These are phyloP conservation scores for Tachysurus fulvidraco DNA, from an alignment of 2,113 vertebrate genomes.

Conservation along the genomic window DNA sequence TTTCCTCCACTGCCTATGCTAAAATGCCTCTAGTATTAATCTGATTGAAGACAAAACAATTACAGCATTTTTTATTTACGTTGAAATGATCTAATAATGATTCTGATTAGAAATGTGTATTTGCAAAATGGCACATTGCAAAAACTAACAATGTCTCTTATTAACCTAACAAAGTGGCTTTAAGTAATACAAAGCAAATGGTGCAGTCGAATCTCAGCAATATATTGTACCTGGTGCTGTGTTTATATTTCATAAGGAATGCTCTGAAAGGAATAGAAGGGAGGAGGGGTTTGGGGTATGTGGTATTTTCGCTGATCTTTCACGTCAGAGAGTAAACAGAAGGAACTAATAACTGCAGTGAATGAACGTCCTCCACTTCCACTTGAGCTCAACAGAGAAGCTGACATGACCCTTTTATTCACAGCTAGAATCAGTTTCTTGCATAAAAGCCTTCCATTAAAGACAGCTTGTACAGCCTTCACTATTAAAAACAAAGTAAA, in stretches of 20 bases:
- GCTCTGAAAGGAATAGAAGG: not conserved
- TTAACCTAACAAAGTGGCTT: not conserved
- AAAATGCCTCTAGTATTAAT: not conserved
- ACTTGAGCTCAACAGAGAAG: not conserved
- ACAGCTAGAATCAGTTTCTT: not conserved
- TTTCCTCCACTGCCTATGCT: not conserved
- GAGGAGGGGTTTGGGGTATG: not conserved
- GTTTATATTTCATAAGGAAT: not conserved
- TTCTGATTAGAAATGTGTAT: not conserved
- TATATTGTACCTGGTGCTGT: not conserved
- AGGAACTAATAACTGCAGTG: not conserved
- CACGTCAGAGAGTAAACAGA: not conserved
- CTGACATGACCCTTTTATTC: not conserved
- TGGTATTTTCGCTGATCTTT: not conserved
- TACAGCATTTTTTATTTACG: not conserved
- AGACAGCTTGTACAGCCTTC: not conserved
- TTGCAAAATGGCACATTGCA: not conserved
- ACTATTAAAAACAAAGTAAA: not conserved
- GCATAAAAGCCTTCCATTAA: constrained; percentile 11
- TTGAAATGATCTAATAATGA: not conserved
- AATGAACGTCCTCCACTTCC: constrained; percentile 1
- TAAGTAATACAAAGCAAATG: not conserved
- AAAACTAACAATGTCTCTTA: not conserved
- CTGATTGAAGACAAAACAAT: too few species aligned
- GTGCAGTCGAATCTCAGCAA: not conserved